A percentile compares a stretch with the other conserved stretches of the same genome.
phyloP scores from a whole-genome alignment of 2,113 vertebrate genomes.

The Arenaria interpres region DNA sequence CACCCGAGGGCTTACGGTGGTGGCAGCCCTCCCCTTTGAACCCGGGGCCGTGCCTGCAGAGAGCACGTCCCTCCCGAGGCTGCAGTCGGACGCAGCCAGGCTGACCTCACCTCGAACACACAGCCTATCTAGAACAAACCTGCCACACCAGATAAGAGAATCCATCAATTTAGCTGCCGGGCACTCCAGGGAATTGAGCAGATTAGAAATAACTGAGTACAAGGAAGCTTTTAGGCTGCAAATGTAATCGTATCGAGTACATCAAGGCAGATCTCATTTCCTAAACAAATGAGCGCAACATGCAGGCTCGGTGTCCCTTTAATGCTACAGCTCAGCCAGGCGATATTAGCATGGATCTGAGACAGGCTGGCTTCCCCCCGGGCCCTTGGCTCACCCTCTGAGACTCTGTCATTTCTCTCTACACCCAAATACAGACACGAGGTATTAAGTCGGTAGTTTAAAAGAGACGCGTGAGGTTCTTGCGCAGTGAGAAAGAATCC shows the following conservation, averaged over 20 bases:
- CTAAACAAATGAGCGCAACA: constrained; percentile 58
- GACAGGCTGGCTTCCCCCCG: constrained; percentile 34
- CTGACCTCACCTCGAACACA: constrained; percentile 59
- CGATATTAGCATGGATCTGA: constrained; percentile 6
- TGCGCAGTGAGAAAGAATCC: neutral
- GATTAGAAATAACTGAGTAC: constrained; percentile 56
- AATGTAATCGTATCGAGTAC: constrained; percentile 45
- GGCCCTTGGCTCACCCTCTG: constrained; percentile 54
- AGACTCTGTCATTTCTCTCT: neutral
- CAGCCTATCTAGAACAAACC: constrained; percentile 41
- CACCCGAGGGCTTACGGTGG: neutral
- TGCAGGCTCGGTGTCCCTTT: constrained; percentile 16
- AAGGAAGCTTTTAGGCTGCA: constrained; percentile 64
- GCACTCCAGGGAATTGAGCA: constrained; percentile 41
- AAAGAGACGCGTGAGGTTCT: neutral
- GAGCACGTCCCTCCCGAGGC: neutral
- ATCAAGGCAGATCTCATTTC: constrained; percentile 64
- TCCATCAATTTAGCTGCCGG: constrained; percentile 22
- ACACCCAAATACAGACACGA: constrained; percentile 16
- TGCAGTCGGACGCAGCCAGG: neutral
- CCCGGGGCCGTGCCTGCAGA: neutral
- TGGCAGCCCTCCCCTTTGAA: neutral
- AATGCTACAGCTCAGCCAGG: constrained; percentile 11
- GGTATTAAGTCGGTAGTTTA: neutral
- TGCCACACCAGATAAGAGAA: constrained; percentile 58